Percentiles rank a stretch among this genome's conserved stretches.
These are phyloP conservation scores for Drosophila leontia DNA, from an alignment of 1,140 invertebrate species.

Conservation along the genomic window DNA sequence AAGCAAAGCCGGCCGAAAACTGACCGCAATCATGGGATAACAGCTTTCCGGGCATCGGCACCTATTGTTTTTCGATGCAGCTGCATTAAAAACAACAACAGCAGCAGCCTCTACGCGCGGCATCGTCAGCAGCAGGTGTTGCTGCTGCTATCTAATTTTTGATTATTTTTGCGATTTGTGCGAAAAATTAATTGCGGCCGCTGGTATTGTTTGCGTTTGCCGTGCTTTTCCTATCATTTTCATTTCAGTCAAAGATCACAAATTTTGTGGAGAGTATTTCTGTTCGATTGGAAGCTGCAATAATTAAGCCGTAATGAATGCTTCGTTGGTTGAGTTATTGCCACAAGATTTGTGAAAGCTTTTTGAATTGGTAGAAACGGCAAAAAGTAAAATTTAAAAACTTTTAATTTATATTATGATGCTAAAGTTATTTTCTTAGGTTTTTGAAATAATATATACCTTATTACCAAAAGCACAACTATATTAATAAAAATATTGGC, in stretches of 20 bases:
- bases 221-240: slow-evolving; percentile 12
- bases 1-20: slow-evolving; percentile 69
- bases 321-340: slow-evolving; percentile 8
- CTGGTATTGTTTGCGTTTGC: slow-evolving; percentile 43
- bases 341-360: neutral
- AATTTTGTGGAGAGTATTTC: neutral
- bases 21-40: slow-evolving; percentile 71
- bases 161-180: slow-evolving; percentile 78
- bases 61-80: slow-evolving; percentile 42
- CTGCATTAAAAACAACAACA: slow-evolving; percentile 28
- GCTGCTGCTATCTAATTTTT: slow-evolving; percentile 71
- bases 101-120: neutral
- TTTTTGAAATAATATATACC: too few relatives aligned
- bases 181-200: slow-evolving; percentile 70
- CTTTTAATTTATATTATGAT: too few relatives aligned
- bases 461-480: too few relatives aligned
- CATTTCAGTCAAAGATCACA: slow-evolving; percentile 22
- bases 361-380: neutral
- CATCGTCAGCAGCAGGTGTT: slow-evolving; percentile 13
- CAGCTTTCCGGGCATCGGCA: slow-evolving; percentile 25
- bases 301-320: slow-evolving; percentile 50
- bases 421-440: too few relatives aligned
- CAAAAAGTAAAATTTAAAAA: neutral
- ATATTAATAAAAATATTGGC: too few relatives aligned
- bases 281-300: slow-evolving; percentile 31